Conservation (phyloP, 2,797 vertebrate genomes). For the Diglossa cyanea region DNA sequence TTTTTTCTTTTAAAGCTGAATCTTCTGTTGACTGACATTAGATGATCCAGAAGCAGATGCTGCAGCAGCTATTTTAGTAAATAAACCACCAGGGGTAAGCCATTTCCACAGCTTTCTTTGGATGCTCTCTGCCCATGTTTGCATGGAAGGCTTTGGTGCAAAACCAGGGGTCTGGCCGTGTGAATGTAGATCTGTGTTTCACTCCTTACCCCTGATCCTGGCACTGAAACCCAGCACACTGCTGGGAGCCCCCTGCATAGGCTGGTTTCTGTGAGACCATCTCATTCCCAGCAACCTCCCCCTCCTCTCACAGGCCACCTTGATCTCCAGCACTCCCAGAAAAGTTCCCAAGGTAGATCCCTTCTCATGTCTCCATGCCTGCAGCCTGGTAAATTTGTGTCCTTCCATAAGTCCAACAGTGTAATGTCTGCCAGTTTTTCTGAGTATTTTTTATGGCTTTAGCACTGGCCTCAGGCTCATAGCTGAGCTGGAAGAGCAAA, state of each 20-base stretch:
- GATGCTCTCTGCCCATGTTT: not conserved
- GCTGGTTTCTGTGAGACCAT: not conserved
- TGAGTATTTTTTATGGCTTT: not conserved
- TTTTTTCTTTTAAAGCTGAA: constrained; percentile 65
- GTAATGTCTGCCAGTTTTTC: not conserved
- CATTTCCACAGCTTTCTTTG: not conserved
- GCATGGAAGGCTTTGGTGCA: fast-evolving
- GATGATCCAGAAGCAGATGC: constrained; percentile 80
- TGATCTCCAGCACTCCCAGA: not conserved
- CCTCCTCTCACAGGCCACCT: not conserved
- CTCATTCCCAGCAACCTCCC: fast-evolving
- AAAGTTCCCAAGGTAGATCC: not conserved
- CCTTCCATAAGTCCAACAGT: not conserved
- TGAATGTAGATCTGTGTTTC: fast-evolving
- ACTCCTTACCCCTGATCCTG: not conserved
- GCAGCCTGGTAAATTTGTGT: not conserved
- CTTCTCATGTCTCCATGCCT: not conserved
- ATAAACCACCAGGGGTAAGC: not conserved
- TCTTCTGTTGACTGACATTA: constrained; percentile 77
- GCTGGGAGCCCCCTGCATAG: not conserved
- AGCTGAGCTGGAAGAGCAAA: not conserved
- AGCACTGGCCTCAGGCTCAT: not conserved
- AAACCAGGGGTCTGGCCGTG: not conserved
- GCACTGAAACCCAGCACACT: not conserved
- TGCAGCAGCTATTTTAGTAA: constrained; percentile 78